Evolutionary conservation across 2,113 vertebrate genomes (phyloP).

Genomic region (Psittacula cyanocephala): DNA sequence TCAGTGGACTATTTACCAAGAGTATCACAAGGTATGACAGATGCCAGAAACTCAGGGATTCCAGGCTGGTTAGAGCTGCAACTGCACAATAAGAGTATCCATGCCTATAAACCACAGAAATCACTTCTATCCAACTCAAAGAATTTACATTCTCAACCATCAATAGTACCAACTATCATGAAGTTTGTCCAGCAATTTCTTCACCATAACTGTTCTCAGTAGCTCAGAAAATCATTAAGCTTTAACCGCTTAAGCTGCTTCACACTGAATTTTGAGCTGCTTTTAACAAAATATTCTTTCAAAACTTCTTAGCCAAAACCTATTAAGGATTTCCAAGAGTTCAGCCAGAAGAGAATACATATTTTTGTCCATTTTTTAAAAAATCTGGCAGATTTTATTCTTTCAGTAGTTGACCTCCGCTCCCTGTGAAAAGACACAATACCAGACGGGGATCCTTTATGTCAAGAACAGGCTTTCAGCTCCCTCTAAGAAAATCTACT

Average conservation of each 20-base stretch:
- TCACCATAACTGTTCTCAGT: neutral
- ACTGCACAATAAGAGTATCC: neutral
- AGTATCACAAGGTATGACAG: constrained; percentile 39
- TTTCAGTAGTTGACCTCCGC: constrained; percentile 32
- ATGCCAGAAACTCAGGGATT: constrained; percentile 37
- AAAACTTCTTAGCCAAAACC: constrained; percentile 42
- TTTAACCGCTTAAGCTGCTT: neutral
- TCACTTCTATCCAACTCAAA: neutral
- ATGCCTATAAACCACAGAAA: neutral
- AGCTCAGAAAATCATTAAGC: constrained; percentile 7
- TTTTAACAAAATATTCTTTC: constrained; percentile 5
- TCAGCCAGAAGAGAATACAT: constrained; percentile 51
- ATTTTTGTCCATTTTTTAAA: constrained; percentile 22
- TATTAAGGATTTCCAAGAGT: constrained; percentile 50
- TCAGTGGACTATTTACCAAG: constrained; percentile 25
- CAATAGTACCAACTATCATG: neutral
- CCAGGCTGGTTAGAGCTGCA: neutral
- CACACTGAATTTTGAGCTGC: neutral
- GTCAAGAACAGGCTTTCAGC: neutral
- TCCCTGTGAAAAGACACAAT: neutral
- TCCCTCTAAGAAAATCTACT: neutral
- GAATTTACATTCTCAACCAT: neutral
- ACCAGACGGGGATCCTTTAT: neutral
- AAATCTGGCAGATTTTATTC: neutral
- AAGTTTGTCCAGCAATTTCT: neutral